Evolutionary conservation across 2,888 invertebrate species (phyloP).

Genomic region (Steromphala cineraria): DNA sequence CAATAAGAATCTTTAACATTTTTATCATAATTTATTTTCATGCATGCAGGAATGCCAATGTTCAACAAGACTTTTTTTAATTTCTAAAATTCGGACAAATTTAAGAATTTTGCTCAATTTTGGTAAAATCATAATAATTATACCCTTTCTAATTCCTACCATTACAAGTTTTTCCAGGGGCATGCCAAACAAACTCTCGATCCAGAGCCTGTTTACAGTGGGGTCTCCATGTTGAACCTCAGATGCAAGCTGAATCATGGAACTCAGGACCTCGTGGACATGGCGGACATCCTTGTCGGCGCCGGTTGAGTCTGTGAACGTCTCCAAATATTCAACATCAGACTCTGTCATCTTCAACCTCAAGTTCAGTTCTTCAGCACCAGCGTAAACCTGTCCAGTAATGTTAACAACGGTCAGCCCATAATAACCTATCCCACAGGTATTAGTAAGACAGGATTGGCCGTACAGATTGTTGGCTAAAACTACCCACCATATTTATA

Average conservation of each 20-base stretch:
- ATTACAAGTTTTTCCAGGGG: background rate
- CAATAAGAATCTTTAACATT: no score
- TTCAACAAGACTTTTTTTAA: no score
- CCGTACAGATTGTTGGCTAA: no score
- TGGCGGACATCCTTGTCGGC: background rate
- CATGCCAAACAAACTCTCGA: background rate
- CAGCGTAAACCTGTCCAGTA: background rate
- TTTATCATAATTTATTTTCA: no score
- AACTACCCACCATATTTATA: no score
- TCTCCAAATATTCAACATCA: background rate
- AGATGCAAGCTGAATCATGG: background rate
- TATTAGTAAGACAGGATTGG: no score
- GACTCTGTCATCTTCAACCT: background rate
- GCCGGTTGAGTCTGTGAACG: background rate
- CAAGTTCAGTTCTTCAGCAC: background rate
- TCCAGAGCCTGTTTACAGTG: background rate
- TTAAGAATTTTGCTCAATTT: no score
- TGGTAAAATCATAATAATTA: no score
- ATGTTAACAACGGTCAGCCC: no score
- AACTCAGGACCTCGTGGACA: background rate
- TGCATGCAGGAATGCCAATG: no score
- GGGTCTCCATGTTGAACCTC: background rate
- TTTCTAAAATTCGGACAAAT: no score
- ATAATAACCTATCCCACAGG: no score
- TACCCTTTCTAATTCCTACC: background rate